phyloP scores from a whole-genome alignment of 2,113 vertebrate species.

The Strigops habroptila region DNA sequence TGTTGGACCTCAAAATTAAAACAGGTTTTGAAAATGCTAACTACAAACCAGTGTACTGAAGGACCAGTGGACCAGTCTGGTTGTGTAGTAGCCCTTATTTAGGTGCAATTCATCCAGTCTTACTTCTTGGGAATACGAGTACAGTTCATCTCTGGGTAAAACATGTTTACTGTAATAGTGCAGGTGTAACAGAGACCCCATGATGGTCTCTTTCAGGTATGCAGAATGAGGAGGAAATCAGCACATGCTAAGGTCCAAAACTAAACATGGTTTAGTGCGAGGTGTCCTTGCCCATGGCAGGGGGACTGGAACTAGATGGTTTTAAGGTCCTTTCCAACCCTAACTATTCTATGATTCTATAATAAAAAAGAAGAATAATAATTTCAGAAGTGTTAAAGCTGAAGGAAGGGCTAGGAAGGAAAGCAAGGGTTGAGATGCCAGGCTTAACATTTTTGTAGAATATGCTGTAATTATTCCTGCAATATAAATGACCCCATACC shows the following conservation, averaged over 20 bases:
- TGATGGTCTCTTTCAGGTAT: background rate
- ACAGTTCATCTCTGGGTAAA: background rate
- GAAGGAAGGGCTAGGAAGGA: background rate
- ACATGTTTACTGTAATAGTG: background rate
- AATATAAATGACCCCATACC: background rate
- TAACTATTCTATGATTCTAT: no score
- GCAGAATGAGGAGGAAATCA: background rate
- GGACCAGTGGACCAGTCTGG: background rate
- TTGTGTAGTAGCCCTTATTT: background rate
- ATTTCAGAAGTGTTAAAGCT: background rate
- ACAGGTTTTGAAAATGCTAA: background rate
- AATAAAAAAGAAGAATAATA: background rate
- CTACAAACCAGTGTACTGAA: background rate
- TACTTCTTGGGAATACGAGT: background rate
- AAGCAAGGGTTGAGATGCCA: background rate
- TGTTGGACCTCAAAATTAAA: background rate
- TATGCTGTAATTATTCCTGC: background rate
- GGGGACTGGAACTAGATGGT: no score
- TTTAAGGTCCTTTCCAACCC: no score
- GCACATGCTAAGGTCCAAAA: background rate
- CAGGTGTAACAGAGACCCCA: rapidly evolving
- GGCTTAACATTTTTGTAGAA: background rate
- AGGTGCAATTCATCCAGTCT: background rate
- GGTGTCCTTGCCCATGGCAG: no score
- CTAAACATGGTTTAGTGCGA: no score